Evolutionary conservation across 2,797 vertebrate genomes (phyloP).

Genomic region (Periparus ater): DNA sequence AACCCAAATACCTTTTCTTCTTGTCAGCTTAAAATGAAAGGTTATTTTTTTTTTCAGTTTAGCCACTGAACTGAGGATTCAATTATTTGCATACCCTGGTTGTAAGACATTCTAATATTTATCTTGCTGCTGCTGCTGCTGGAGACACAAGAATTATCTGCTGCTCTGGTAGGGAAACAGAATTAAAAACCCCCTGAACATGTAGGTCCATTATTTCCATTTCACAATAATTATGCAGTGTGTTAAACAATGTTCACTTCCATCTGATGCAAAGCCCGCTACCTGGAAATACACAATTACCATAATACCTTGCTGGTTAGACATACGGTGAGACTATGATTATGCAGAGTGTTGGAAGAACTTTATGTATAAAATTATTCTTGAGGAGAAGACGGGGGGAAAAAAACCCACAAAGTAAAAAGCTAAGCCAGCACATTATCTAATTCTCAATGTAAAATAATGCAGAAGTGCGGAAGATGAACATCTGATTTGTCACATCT

Average conservation of each 20-base stretch:
- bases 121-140: neutral
- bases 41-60: conserved; percentile 26
- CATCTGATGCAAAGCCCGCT: conserved; percentile 7
- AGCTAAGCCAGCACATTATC: conserved; percentile 81
- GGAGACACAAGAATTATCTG: conserved; percentile 38
- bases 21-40: conserved; percentile 20
- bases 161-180: conserved; percentile 12
- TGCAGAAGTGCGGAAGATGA: conserved; percentile 89
- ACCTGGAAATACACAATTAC: conserved; percentile 66
- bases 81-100: conserved; percentile 42
- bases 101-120: conserved; percentile 55
- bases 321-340: conserved; percentile 67
- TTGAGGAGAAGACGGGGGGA: conserved; percentile 29
- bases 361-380: conserved; percentile 75
- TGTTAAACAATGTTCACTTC: conserved; percentile 46
- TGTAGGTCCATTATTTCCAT: conserved; percentile 31
- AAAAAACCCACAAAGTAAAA: conserved; percentile 56
- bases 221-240: conserved; percentile 35
- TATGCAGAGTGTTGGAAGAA: conserved; percentile 71
- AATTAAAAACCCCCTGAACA: neutral
- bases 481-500: conserved; percentile 99
- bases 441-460: conserved; percentile 88
- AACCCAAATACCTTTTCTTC: neutral
- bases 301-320: conserved; percentile 69
- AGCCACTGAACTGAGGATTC: conserved; percentile 23